phyloP scores from a whole-genome alignment of 2,797 vertebrate genomes.

The Carcharodon carcharias region DNA sequence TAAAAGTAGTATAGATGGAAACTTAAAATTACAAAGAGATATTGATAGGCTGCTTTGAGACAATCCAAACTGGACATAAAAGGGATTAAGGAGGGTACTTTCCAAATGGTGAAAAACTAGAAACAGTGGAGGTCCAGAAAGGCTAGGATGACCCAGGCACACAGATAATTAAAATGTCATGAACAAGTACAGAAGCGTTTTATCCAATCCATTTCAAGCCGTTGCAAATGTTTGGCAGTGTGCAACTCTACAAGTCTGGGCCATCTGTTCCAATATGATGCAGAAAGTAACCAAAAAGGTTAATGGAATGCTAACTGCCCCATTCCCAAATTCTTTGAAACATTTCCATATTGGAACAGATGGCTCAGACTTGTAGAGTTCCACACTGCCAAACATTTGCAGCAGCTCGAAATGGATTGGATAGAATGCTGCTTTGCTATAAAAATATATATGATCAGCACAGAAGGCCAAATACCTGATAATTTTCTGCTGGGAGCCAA shows the following conservation, averaged over 20 bases:
- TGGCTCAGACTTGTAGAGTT: not conserved
- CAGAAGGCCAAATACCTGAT: not conserved
- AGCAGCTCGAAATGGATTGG: not conserved
- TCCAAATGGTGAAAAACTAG: too few species aligned
- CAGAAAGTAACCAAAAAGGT: too few species aligned
- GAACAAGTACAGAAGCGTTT: not conserved
- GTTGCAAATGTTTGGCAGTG: not conserved
- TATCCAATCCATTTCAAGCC: not conserved
- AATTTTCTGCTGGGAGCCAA: not conserved
- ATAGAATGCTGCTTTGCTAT: not conserved
- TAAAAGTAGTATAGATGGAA: not conserved
- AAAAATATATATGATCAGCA: not conserved
- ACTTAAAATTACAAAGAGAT: not conserved
- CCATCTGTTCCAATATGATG: too few species aligned
- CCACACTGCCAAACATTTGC: not conserved
- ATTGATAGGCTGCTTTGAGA: not conserved
- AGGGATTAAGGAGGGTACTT: too few species aligned
- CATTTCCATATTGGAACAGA: too few species aligned
- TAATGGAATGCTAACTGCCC: too few species aligned
- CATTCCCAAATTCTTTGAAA: too few species aligned
- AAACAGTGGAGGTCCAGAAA: too few species aligned
- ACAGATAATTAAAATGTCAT: too few species aligned
- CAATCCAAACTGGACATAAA: too few species aligned
- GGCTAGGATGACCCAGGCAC: too few species aligned
- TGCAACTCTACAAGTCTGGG: not conserved